phyloP scores from a whole-genome alignment of 2,797 vertebrate species.

The Pangasius krempfi region DNA sequence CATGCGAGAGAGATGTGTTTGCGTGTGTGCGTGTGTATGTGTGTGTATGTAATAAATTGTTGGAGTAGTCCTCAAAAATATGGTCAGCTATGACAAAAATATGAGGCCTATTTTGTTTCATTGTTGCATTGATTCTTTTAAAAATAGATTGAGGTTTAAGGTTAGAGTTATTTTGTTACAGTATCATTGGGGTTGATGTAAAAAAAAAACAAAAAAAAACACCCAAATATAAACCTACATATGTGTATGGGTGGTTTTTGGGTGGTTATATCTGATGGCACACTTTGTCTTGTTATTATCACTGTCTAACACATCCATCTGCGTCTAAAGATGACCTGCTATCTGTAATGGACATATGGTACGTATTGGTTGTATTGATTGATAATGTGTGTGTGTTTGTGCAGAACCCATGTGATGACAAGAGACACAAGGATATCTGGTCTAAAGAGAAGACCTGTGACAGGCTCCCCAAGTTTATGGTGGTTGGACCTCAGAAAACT shows the following conservation, averaged over 20 bases:
- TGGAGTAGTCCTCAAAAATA: not conserved
- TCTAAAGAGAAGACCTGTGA: constrained; percentile 97
- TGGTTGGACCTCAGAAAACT: constrained; percentile 96
- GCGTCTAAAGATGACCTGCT: not conserved
- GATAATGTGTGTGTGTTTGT: constrained; percentile 39
- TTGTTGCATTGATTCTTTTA: not conserved
- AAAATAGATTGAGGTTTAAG: not conserved
- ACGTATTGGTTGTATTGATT: not conserved
- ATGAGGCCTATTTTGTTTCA: not conserved
- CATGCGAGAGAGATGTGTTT: not conserved
- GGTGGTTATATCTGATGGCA: not conserved
- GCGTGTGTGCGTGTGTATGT: not conserved
- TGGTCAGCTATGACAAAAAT: not conserved
- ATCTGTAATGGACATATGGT: not conserved
- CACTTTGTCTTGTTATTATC: not conserved
- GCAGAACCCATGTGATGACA: constrained; percentile 95
- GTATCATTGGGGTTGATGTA: not conserved
- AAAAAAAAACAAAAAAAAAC: not conserved
- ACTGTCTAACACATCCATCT: not conserved
- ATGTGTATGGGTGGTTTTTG: no score
- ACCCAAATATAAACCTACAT: not conserved
- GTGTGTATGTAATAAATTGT: constrained; percentile 16
- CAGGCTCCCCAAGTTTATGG: constrained; percentile 92
- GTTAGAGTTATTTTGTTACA: not conserved
- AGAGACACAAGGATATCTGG: constrained; percentile 97